Evolutionary conservation across 2,888 invertebrate genomes (phyloP), one percentile per base, ranked within the genome.

Genomic region (Coenonympha glycerion): DNA sequence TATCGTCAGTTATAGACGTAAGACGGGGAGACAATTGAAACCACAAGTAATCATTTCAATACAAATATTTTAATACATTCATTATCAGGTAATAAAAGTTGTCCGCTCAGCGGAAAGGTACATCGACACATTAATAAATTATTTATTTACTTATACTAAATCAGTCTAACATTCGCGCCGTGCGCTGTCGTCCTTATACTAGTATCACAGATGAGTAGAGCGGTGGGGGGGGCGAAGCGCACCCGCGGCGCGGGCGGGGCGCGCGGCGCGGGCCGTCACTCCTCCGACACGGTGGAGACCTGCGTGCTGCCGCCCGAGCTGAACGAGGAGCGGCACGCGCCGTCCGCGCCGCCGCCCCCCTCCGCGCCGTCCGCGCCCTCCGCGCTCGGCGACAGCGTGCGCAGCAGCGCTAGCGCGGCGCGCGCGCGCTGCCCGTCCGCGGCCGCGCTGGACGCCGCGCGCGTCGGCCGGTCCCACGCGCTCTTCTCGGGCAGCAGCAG

Each of bases 241-340:
- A 80, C 83, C 73, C 80, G 79, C 68, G 69, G 57, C 49, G 61
- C 39, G 33, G 54, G 46, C 41, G 56, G 55, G 34, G 60, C 65
- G 45, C 65, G 64, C 58, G 65, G 33, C 30, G 65, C 55, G 49
- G 55, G 55, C 48, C 55, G 86, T 85, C 86, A 86, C 78, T 90
- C 90, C 68, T 90, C 90, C 66, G 90, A 90, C 15, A 89, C 88
- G 55, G 89, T 89, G 49, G 90, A 90, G 61, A 90, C 87, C 75
- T 90, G 90, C 47, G 90, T 90, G 73, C 90, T 90, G 65, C 86
- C 86, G 76, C 90, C 90, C 52, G 90, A 90, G 67, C 90, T 90
- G 76, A 91, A 91, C 53, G 90, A 90, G 62, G 90, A 85, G 51
- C 91, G 87, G 66, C 89, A 89, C 26, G 84, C 89, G 59, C 86